These are phyloP conservation scores for Spicauda simplicius DNA, from an alignment of 2,888 invertebrate genomes.

Conservation along the genomic window DNA sequence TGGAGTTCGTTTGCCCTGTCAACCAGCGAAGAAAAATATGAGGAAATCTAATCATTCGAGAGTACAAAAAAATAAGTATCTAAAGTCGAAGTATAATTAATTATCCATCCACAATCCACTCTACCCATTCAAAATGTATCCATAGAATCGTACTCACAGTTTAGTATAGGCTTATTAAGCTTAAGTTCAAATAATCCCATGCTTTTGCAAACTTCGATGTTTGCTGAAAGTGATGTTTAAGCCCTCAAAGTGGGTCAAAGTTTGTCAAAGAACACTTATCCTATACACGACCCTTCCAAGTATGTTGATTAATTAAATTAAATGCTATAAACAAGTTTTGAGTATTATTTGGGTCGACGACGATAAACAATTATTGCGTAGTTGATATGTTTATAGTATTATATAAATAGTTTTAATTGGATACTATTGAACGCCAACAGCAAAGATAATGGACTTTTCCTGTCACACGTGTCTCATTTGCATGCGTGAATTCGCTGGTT, in stretches of 20 bases:
- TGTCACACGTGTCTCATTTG: no score
- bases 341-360: constrained; percentile 12
- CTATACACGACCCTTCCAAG: constrained; percentile 27
- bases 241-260: constrained; percentile 31
- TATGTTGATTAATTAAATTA: constrained; percentile 32
- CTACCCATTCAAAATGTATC: no score
- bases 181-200: constrained; percentile 26
- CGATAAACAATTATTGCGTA: constrained; percentile 4
- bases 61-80: no score
- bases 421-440: no score
- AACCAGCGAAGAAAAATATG: no score
- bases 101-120: no score
- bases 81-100: no score
- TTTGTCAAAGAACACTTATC: constrained; percentile 37
- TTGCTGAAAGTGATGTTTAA: constrained; percentile 31
- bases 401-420: no score
- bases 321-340: constrained; percentile 32
- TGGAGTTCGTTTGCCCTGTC: no score
- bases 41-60: no score
- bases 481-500: no score
- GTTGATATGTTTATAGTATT: neutral
- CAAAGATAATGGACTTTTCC: no score
- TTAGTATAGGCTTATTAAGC: constrained; percentile 9
- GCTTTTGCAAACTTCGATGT: constrained; percentile 24
- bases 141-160: neutral